phyloP scores from a whole-genome alignment of 2,797 vertebrate species.

The Garrulus glandarius region DNA sequence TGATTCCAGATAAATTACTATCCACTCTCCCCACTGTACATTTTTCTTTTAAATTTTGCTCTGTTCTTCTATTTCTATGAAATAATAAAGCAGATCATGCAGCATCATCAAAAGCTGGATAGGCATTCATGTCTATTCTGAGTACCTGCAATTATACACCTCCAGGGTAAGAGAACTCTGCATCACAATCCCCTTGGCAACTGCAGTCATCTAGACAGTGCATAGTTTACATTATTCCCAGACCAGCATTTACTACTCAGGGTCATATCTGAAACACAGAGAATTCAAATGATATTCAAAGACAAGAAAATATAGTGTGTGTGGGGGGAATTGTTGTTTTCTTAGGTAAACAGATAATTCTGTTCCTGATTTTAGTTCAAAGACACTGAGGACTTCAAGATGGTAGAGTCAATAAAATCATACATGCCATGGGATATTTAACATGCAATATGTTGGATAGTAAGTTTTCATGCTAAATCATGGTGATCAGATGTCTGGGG shows the following conservation, averaged over 20 bases:
- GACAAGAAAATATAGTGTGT: background rate
- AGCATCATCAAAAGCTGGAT: background rate
- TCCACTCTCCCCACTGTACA: background rate
- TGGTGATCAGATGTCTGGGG: background rate
- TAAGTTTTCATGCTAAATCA: background rate
- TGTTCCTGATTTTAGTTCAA: background rate
- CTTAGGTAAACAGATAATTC: background rate
- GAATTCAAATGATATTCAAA: background rate
- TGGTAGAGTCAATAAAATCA: background rate
- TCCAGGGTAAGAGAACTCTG: background rate
- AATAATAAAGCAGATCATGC: background rate
- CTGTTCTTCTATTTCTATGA: background rate
- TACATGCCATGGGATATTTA: background rate
- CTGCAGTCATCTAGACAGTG: background rate
- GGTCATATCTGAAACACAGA: background rate
- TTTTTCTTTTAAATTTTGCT: background rate
- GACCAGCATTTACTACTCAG: background rate
- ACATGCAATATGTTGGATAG: background rate
- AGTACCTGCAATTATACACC: slow-evolving; percentile 17
- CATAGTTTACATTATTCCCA: background rate
- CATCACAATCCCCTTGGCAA: slow-evolving; percentile 10
- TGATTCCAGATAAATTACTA: background rate
- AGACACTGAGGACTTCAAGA: background rate
- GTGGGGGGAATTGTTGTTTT: background rate
- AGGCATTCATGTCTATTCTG: slow-evolving; percentile 1